A percentile compares a stretch with the other conserved stretches of the same genome.
These are phyloP conservation scores for Rhinoraja longicauda DNA, from an alignment of 2,797 vertebrate genomes.

Conservation along the genomic window DNA sequence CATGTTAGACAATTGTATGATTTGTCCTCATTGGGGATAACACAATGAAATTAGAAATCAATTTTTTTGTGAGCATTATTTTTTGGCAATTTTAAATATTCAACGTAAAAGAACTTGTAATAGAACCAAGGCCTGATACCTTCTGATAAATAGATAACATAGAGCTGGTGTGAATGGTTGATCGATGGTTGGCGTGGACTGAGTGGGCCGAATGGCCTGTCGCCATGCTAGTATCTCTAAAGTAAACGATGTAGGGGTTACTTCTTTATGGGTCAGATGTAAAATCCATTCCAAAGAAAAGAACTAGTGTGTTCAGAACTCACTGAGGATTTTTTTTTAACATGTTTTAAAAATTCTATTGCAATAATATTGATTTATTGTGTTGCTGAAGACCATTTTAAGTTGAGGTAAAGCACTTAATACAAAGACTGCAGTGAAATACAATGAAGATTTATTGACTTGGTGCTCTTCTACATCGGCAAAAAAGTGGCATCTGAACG, in stretches of 20 bases:
- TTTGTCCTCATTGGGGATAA: neutral
- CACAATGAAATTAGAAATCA: neutral
- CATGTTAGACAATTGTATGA: neutral
- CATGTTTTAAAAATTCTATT: neutral
- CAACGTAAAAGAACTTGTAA: neutral
- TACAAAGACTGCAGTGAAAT: neutral
- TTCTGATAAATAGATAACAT: neutral
- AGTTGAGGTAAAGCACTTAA: neutral
- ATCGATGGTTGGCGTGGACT: too few relatives aligned
- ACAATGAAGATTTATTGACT: constrained; percentile 7
- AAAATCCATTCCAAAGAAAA: neutral
- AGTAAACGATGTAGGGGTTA: too few relatives aligned
- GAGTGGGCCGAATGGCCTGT: too few relatives aligned
- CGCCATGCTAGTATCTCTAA: too few relatives aligned
- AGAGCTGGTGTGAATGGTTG: too few relatives aligned
- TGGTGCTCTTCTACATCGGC: neutral
- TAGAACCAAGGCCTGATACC: neutral
- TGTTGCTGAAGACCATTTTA: constrained; percentile 3
- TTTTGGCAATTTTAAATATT: neutral
- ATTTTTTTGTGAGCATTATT: constrained; percentile 10
- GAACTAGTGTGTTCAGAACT: constrained; percentile 12
- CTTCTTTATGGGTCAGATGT: constrained; percentile 2
- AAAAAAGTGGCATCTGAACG: constrained; percentile 36
- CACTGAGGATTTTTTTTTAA: neutral
- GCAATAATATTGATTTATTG: neutral